phyloP scores from a whole-genome alignment of 1,140 invertebrate species.

The Centruroides sculpturatus region DNA sequence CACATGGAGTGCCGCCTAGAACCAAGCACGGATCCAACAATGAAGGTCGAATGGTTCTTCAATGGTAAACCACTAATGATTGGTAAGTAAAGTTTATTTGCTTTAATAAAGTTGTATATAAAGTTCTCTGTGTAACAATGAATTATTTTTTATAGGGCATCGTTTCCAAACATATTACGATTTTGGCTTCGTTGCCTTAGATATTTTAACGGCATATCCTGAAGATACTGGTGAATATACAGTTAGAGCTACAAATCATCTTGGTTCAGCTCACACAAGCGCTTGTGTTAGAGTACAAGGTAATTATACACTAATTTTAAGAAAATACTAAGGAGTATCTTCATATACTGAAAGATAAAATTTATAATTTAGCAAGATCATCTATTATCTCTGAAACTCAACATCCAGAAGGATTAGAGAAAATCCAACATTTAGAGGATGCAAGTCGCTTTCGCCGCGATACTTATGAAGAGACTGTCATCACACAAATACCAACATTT shows the following conservation, averaged over 20 bases:
- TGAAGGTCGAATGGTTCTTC: slow-evolving; percentile 68
- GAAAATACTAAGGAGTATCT: too few relatives aligned
- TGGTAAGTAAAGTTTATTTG: slow-evolving; percentile 30
- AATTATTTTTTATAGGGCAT: slow-evolving; percentile 32
- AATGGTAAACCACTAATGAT: slow-evolving; percentile 34
- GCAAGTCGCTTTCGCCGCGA: slow-evolving; percentile 52
- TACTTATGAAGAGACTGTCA: slow-evolving; percentile 53
- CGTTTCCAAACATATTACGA: slow-evolving; percentile 83
- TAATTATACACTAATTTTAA: too few relatives aligned
- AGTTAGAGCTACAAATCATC: slow-evolving; percentile 76
- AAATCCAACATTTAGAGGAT: slow-evolving; percentile 88
- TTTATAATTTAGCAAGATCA: slow-evolving; percentile 25
- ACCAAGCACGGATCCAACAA: slow-evolving; percentile 74
- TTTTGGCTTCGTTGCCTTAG: slow-evolving; percentile 87
- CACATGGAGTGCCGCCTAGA: slow-evolving; percentile 53
- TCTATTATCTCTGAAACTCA: slow-evolving; percentile 78
- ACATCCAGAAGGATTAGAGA: slow-evolving; percentile 84
- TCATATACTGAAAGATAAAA: neutral
- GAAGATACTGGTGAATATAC: slow-evolving; percentile 89
- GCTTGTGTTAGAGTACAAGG: slow-evolving; percentile 47
- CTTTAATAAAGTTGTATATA: too few relatives aligned
- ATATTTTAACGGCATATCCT: slow-evolving; percentile 56
- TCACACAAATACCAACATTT: slow-evolving; percentile 72
- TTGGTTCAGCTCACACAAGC: slow-evolving; percentile 80
- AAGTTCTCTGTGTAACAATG: neutral